Evolutionary conservation across 2,888 invertebrate genomes (phyloP).

Genomic region (Kryphioiulus occultus): DNA sequence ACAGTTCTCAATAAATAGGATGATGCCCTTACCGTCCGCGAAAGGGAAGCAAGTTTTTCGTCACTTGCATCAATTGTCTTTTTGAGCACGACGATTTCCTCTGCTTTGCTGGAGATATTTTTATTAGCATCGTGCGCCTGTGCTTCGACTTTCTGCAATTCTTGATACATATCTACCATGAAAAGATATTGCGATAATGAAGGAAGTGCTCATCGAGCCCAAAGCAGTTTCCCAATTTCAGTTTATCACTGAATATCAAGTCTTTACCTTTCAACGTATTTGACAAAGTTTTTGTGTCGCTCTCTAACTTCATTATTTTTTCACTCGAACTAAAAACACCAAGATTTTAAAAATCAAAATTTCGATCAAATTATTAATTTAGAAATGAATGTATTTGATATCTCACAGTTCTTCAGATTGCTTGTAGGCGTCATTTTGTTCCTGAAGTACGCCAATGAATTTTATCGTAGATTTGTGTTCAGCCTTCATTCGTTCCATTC

Average conservation of each 20-base stretch:
- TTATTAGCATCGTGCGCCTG: not conserved
- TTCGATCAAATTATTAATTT: not conserved
- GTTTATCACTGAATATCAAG: not conserved
- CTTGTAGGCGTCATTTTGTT: conserved; percentile 38
- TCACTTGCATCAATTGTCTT: not conserved
- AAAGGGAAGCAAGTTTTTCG: not conserved
- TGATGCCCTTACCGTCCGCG: not conserved
- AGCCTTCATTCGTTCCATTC: not conserved
- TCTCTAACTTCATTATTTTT: not conserved
- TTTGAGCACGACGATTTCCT: not conserved
- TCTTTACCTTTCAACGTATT: conserved; percentile 39
- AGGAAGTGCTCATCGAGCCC: not conserved
- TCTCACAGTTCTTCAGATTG: conserved; percentile 47
- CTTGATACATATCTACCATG: not conserved
- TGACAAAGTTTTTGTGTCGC: not conserved
- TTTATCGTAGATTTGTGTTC: conserved; percentile 40
- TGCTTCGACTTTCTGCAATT: not conserved
- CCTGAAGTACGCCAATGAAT: conserved; percentile 43
- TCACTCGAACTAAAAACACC: not conserved
- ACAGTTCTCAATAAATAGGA: too few relatives aligned
- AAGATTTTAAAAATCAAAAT: not conserved
- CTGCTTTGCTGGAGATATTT: not conserved
- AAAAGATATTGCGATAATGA: not conserved
- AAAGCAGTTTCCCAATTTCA: not conserved
- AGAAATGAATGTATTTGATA: not conserved